These are phyloP conservation scores for Neodon shergylaensis DNA, from an alignment of 2,113 vertebrate genomes.

Conservation along the genomic window DNA sequence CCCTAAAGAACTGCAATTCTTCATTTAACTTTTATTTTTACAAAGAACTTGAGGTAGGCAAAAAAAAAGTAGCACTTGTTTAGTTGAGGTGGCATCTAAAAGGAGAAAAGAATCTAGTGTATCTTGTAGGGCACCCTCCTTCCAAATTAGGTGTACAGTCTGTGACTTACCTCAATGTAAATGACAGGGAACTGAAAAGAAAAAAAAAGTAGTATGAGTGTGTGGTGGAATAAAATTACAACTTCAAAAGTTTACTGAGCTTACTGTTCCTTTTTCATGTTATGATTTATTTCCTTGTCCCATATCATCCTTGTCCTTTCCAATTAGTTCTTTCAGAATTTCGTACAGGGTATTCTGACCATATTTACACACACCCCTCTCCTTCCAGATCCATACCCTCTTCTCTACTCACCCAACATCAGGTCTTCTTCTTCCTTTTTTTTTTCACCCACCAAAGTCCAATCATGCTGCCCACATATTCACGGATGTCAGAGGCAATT, in stretches of 20 bases:
- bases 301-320: background rate
- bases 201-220: background rate
- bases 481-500: background rate
- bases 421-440: background rate
- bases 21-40: background rate
- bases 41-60: background rate
- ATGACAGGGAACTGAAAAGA: conserved; percentile 65
- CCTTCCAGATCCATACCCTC: background rate
- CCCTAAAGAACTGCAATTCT: background rate
- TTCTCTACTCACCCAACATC: background rate
- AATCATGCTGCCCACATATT: background rate
- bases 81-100: background rate
- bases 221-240: background rate
- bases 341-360: background rate
- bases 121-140: background rate
- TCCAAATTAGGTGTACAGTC: background rate
- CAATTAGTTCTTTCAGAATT: background rate
- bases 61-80: background rate
- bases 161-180: conserved; percentile 73
- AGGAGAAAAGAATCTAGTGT: background rate
- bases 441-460: background rate
- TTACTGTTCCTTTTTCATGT: no score
- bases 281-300: background rate
- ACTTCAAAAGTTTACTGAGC: background rate
- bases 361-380: background rate